Evolutionary conservation across 2,113 vertebrate species (phyloP).

Genomic region (Acinonyx jubatus): DNA sequence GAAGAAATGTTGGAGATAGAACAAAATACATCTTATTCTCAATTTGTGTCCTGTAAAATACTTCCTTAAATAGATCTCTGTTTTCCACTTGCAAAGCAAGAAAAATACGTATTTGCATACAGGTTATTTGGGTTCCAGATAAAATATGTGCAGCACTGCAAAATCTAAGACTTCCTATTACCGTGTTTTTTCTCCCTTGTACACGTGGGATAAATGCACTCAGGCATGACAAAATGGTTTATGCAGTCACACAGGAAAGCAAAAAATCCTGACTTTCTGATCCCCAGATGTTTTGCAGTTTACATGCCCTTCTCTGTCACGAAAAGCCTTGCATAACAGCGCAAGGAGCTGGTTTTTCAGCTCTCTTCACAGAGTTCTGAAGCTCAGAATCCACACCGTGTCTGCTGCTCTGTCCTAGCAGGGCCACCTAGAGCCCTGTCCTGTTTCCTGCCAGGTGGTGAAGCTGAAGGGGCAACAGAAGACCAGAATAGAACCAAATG

Average conservation of each 20-base stretch:
- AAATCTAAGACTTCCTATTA: neutral
- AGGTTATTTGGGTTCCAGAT: neutral
- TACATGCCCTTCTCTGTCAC: neutral
- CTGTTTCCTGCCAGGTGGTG: neutral
- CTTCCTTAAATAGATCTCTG: neutral
- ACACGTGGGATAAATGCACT: neutral
- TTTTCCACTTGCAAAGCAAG: constrained; percentile 20
- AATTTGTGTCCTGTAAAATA: neutral
- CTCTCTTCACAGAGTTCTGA: neutral
- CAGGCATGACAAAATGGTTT: neutral
- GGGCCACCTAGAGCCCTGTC: neutral
- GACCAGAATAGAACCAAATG: neutral
- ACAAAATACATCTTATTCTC: neutral
- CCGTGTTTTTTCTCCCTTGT: neutral
- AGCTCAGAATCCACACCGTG: neutral
- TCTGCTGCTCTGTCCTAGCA: neutral
- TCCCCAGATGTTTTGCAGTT: neutral
- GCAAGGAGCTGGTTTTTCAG: neutral
- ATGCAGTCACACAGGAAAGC: neutral
- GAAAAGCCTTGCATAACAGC: neutral
- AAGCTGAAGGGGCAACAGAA: neutral
- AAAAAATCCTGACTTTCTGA: neutral
- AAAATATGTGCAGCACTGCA: neutral
- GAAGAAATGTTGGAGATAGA: neutral
- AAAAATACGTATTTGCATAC: neutral